Conservation (phyloP, 2,888 invertebrate species). For the Mongoloraphidia duomilia region DNA sequence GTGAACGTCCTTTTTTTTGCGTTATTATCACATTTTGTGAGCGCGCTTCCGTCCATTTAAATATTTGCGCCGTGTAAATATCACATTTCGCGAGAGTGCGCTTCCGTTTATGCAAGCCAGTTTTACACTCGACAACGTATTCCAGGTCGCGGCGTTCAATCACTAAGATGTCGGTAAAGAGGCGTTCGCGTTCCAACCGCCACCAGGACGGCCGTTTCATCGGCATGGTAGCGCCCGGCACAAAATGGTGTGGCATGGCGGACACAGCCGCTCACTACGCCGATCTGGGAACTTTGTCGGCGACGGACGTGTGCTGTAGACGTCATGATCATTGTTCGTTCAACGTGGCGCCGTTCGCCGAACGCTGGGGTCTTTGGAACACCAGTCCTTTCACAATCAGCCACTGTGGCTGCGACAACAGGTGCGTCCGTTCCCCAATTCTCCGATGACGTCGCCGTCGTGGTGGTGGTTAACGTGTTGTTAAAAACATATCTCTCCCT, state of each 20-base stretch:
- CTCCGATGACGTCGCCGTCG: not conserved
- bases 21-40: too few species aligned
- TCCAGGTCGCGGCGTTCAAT: too few species aligned
- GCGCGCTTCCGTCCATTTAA: too few species aligned
- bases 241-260: conserved; percentile 61
- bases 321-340: conserved; percentile 56
- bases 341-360: conserved; percentile 43
- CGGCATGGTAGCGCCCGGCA: conserved; percentile 39
- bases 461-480: not conserved
- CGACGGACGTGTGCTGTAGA: conserved; percentile 58
- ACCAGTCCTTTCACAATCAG: conserved; percentile 55
- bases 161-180: too few species aligned
- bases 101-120: too few species aligned
- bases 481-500: conserved; percentile 7
- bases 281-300: conserved; percentile 41
- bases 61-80: too few species aligned
- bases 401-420: conserved; percentile 64
- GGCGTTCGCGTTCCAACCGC: too few species aligned
- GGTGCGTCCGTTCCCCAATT: conserved; percentile 35
- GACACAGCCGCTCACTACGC: conserved; percentile 41
- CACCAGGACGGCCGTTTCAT: too few species aligned
- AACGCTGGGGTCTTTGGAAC: conserved; percentile 51
- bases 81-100: too few species aligned
- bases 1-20: too few species aligned
- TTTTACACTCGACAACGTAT: too few species aligned